A percentile compares a stretch with the other conserved stretches of the same genome.
phyloP scores from a whole-genome alignment of 2,888 invertebrate genomes.

The Poecilus cupreus region DNA sequence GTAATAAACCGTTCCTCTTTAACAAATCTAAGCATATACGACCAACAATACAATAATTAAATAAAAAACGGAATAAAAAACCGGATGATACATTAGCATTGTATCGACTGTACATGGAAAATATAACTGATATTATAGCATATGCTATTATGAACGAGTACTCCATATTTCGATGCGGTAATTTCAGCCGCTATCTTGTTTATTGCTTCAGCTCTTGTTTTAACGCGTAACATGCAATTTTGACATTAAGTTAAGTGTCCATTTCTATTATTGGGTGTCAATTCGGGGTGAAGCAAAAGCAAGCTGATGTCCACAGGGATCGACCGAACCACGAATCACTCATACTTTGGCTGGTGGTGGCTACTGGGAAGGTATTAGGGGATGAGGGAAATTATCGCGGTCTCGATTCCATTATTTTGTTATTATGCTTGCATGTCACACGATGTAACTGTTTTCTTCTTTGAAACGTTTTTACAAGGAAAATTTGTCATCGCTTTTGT shows the following conservation, averaged over 20 bases:
- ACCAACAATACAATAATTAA: too few relatives aligned
- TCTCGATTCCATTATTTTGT: conserved; percentile 37
- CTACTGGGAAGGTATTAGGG: neutral
- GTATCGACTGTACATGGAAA: neutral
- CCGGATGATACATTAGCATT: conserved; percentile 13
- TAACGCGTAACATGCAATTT: conserved; percentile 66
- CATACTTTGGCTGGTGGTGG: neutral
- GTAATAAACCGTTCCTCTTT: too few relatives aligned
- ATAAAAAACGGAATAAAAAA: too few relatives aligned
- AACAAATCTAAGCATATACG: too few relatives aligned
- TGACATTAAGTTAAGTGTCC: conserved; percentile 66
- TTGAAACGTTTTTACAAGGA: neutral
- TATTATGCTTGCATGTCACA: neutral
- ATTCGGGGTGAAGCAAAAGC: conserved; percentile 60
- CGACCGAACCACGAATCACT: conserved; percentile 3
- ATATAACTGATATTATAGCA: conserved; percentile 39
- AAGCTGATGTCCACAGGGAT: conserved; percentile 28
- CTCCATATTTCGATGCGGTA: conserved; percentile 60
- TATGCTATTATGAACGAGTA: conserved; percentile 28
- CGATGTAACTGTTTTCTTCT: conserved; percentile 21
- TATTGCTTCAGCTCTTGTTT: conserved; percentile 56
- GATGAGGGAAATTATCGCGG: conserved; percentile 27
- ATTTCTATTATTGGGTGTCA: conserved; percentile 65
- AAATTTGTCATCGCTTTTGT: conserved; percentile 34
- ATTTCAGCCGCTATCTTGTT: conserved; percentile 64